These are phyloP conservation scores for Germaria angustata DNA, from an alignment of 2,888 invertebrate species.

Conservation along the genomic window DNA sequence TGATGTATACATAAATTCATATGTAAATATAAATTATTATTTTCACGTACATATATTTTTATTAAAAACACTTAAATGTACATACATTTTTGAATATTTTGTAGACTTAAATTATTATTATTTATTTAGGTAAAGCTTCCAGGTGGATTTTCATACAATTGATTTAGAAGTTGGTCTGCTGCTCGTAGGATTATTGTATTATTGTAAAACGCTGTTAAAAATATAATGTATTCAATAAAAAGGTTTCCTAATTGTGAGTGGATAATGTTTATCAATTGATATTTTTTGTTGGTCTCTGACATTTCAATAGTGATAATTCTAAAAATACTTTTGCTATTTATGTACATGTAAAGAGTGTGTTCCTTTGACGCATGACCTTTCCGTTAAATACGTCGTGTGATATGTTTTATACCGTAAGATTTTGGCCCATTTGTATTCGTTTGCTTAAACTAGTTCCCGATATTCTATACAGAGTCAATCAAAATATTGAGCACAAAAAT, in stretches of 20 bases:
- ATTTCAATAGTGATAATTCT: not conserved
- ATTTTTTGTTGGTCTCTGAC: conserved; percentile 31
- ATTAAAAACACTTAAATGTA: not conserved
- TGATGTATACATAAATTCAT: not conserved
- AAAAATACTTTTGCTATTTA: conserved; percentile 11
- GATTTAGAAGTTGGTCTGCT: no score
- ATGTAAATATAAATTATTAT: not conserved
- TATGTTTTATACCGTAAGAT: conserved; percentile 47
- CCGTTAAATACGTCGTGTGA: conserved; percentile 16
- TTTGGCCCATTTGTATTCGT: conserved; percentile 53
- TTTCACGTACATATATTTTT: not conserved
- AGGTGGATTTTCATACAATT: conserved; percentile 40
- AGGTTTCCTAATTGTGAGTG: not conserved
- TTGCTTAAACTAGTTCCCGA: conserved; percentile 28
- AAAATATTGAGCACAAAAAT: not conserved
- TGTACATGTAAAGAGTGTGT: conserved; percentile 6
- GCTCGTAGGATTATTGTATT: no score
- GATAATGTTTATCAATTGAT: not conserved
- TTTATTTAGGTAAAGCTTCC: conserved; percentile 67
- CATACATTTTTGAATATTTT: not conserved
- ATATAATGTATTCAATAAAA: conserved; percentile 17
- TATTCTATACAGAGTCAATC: not conserved
- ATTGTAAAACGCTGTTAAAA: conserved; percentile 3
- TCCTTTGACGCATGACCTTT: not conserved
- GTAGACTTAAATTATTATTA: conserved; percentile 1